Evolutionary conservation across 2,113 vertebrate genomes (phyloP), one percentile per base, ranked within the genome.

Genomic region (Leptocoma aspasia): DNA sequence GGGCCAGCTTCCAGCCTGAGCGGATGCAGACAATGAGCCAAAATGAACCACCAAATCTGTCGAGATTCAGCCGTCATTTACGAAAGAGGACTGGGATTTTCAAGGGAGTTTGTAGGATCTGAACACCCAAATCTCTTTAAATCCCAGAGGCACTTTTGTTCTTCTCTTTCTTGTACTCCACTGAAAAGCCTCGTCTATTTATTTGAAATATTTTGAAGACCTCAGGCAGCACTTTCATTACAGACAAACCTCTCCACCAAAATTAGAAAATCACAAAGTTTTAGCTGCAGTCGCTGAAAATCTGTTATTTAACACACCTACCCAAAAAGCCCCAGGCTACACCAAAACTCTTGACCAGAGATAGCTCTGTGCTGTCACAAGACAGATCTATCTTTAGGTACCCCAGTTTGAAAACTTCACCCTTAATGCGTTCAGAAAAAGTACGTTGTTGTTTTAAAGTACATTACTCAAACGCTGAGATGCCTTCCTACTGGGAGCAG

Each of bases 21-120:
- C 22, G 68, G 96, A 94, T 95, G 84, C 87, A 95, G 91, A 94
- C 73, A 92, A 69, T 49, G 93, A 95, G 87, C 93, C 95, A 97
- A 94, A 95, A 42, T 73, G 93, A 95, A 95, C 93, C 84, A 95
- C 90, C 93, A 88, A 89, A 91, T 92, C 91, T 95, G 95, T 95
- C 2, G 6, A 90, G 87, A 92, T 91, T 92, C 95, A 95, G 65
- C 70, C 86, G 10, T 72, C 81, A 28, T 75, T 92, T 89, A 60
- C 1, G 1, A 57, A 87, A 77, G 65, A 89, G 52, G 26, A 13
- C 19, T 31, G 66, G 50, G 86, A 87, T 91, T 95, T 94, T 86
- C 4, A 5, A 79, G 73, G 69, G 59, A 60, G 65, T 79, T 80
- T 49, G 30, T 50, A 52, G 76, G 33, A 83, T 47, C 39, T 56